Percentiles rank a stretch among this genome's conserved stretches.
Evolutionary conservation across 2,113 vertebrate genomes (phyloP).

Genomic region (Cryptoleucopteryx plumbea): DNA sequence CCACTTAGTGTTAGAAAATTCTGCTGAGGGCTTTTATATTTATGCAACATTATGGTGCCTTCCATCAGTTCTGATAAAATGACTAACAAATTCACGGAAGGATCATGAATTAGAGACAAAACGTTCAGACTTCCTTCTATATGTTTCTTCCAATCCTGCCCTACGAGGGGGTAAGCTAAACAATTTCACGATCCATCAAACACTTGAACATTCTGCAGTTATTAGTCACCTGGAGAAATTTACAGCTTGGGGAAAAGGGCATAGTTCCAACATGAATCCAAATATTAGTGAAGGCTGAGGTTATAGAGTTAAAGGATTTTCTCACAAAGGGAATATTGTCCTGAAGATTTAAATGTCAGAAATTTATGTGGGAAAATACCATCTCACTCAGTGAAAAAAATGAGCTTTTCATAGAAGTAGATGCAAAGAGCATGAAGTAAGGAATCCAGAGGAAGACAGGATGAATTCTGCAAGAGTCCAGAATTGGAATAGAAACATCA

Average conservation of each 20-base stretch:
- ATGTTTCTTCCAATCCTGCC: neutral
- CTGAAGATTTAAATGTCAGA: conserved; percentile 1
- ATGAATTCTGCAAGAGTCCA: neutral
- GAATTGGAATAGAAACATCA: neutral
- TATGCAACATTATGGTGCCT: neutral
- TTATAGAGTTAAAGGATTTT: neutral
- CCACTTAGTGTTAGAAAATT: neutral
- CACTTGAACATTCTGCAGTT: neutral
- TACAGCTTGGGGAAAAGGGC: neutral
- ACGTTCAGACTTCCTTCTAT: neutral
- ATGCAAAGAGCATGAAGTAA: neutral
- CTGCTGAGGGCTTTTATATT: neutral
- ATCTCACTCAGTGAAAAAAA: neutral
- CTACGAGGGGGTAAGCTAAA: neutral
- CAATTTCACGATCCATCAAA: neutral
- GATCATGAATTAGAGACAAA: neutral
- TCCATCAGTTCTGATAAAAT: neutral
- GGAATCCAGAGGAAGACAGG: neutral
- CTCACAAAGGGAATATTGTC: neutral
- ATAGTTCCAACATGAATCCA: conserved; percentile 8
- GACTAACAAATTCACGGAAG: neutral
- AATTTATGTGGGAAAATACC: neutral
- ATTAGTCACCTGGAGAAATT: neutral
- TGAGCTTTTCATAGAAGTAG: neutral
- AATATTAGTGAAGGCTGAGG: conserved; percentile 17